Conservation (phyloP, 2,888 invertebrate genomes). For the Sarcophaga variegata region DNA sequence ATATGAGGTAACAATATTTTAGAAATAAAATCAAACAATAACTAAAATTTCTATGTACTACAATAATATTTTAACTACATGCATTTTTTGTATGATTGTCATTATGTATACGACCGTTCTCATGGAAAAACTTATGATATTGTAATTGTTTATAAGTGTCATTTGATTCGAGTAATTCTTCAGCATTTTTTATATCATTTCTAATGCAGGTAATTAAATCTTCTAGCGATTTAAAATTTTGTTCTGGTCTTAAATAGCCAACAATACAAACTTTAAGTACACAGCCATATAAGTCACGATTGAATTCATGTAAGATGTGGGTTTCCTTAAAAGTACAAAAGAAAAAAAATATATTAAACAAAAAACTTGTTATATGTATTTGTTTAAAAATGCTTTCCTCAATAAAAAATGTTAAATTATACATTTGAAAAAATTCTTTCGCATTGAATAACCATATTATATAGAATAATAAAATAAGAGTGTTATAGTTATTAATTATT, state of each 20-base stretch:
- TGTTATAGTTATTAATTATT: no score
- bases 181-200: slow-evolving; percentile 89
- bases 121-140: slow-evolving; percentile 83
- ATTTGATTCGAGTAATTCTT: slow-evolving; percentile 84
- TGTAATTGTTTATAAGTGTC: slow-evolving; percentile 82
- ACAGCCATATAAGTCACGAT: slow-evolving; percentile 93
- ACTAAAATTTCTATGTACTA: neutral
- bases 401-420: no score
- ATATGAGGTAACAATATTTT: slow-evolving; percentile 49
- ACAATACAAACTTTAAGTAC: slow-evolving; percentile 89
- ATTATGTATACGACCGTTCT: slow-evolving; percentile 25
- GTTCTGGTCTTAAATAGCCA: slow-evolving; percentile 93
- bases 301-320: slow-evolving; percentile 92
- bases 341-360: neutral
- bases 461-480: no score
- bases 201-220: slow-evolving; percentile 90
- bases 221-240: slow-evolving; percentile 89
- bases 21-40: slow-evolving; percentile 12
- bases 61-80: slow-evolving; percentile 19
- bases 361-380: no score
- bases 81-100: slow-evolving; percentile 2
- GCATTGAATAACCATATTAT: no score
- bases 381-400: no score
- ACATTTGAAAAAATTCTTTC: no score
- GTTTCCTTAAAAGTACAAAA: slow-evolving; percentile 88